These are phyloP conservation scores for Polyodon spathula DNA, from an alignment of 2,113 vertebrate species.

Conservation along the genomic window DNA sequence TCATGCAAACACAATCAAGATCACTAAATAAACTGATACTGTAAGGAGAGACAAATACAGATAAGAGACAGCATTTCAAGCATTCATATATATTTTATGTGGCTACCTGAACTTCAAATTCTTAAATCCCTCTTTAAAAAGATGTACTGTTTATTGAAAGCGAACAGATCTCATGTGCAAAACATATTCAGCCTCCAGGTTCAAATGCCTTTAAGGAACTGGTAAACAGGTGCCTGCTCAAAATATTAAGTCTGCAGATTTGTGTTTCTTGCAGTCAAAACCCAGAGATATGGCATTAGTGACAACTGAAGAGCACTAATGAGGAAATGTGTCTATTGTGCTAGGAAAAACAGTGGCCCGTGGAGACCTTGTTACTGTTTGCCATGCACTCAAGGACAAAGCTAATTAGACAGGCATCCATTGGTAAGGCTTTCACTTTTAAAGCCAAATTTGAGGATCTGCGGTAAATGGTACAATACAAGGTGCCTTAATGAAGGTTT, in stretches of 20 bases:
- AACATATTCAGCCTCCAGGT: too few relatives aligned
- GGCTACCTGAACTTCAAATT: too few relatives aligned
- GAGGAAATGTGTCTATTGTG: conserved; percentile 62
- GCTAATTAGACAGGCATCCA: conserved; percentile 69
- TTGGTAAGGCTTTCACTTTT: conserved; percentile 24
- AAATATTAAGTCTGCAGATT: conserved; percentile 29
- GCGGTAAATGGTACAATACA: conserved; percentile 37
- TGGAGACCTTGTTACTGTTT: conserved; percentile 77
- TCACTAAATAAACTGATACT: too few relatives aligned
- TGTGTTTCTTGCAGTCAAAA: conserved; percentile 38
- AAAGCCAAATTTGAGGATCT: conserved; percentile 32
- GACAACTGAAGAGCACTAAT: conserved; percentile 61
- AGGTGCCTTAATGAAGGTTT: conserved; percentile 37
- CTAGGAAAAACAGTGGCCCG: conserved; percentile 55
- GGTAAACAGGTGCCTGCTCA: conserved; percentile 41
- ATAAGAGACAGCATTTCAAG: too few relatives aligned
- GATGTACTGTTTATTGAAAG: too few relatives aligned
- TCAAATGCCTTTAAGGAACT: not conserved
- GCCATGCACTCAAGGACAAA: conserved; percentile 54
- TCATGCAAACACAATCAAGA: too few relatives aligned
- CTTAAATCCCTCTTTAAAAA: too few relatives aligned
- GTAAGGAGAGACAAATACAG: too few relatives aligned
- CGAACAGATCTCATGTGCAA: too few relatives aligned
- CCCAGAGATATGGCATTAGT: conserved; percentile 54
- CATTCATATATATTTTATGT: too few relatives aligned